Evolutionary conservation across 2,797 vertebrate species (phyloP).

Genomic region (Petrocephalus sullivani): DNA sequence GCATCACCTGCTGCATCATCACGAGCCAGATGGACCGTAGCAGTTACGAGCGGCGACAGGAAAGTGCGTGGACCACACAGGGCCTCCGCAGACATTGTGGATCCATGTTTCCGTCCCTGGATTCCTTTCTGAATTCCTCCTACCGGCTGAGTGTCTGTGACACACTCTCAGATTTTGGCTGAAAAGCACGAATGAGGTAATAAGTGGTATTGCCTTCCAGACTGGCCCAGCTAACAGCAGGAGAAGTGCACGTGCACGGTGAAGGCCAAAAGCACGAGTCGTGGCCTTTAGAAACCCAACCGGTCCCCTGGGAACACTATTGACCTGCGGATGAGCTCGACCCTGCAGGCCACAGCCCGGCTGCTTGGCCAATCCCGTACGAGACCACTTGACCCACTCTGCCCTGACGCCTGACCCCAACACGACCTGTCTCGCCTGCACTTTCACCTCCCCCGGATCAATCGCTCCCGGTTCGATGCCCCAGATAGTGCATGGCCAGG

Average conservation of each 20-base stretch:
- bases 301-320: constrained; percentile 36
- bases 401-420: constrained; percentile 48
- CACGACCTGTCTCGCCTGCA: constrained; percentile 45
- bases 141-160: neutral
- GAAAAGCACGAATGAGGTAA: neutral
- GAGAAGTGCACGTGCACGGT: neutral
- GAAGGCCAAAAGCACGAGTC: neutral
- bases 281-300: neutral
- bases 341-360: constrained; percentile 45
- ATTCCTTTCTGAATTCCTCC: neutral
- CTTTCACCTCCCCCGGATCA: constrained; percentile 56
- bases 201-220: neutral
- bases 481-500: constrained; percentile 32
- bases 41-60: neutral
- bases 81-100: neutral
- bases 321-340: constrained; percentile 51
- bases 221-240: neutral
- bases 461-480: constrained; percentile 55
- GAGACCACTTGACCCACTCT: constrained; percentile 62
- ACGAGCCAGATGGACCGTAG: neutral
- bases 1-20: neutral
- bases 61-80: neutral
- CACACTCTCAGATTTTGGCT: neutral
- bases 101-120: neutral
- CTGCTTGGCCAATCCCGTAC: constrained; percentile 58